phyloP scores from a whole-genome alignment of 2,888 invertebrate genomes.

The Aelia acuminata region DNA sequence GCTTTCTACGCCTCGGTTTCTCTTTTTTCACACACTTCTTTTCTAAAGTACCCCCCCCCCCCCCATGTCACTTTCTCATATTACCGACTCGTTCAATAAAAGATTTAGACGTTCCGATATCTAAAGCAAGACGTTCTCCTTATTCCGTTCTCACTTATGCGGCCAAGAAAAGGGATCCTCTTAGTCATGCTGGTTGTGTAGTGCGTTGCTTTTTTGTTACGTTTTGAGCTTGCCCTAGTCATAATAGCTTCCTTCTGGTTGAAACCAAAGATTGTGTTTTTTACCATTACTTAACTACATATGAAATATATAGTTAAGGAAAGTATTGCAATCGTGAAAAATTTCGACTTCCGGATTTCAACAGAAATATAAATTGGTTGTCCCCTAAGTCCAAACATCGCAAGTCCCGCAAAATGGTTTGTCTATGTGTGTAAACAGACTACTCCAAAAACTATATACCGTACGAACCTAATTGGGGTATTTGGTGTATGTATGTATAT shows the following conservation, averaged over 20 bases:
- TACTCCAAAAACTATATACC: no score
- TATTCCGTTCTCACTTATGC: background rate
- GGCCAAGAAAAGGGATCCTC: background rate
- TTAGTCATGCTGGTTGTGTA: background rate
- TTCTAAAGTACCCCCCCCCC: no score
- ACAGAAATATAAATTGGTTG: no score
- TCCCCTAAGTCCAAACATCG: no score
- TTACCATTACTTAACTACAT: no score
- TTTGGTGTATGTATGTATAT: no score
- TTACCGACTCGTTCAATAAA: background rate
- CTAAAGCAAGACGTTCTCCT: background rate
- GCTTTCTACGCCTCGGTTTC: constrained; percentile 31
- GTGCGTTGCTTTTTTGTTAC: background rate
- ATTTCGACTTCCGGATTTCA: no score
- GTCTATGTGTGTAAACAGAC: no score
- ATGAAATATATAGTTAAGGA: no score
- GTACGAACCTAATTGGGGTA: no score
- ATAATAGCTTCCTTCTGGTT: background rate
- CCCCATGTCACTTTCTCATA: constrained; percentile 30
- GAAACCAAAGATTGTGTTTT: background rate
- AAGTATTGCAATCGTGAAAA: no score
- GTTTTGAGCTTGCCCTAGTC: background rate
- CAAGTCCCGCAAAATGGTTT: no score
- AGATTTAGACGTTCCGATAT: constrained; percentile 27
- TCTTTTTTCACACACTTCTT: constrained; percentile 38